Conservation (phyloP, 2,113 vertebrate species). For the Podilymbus podiceps region DNA sequence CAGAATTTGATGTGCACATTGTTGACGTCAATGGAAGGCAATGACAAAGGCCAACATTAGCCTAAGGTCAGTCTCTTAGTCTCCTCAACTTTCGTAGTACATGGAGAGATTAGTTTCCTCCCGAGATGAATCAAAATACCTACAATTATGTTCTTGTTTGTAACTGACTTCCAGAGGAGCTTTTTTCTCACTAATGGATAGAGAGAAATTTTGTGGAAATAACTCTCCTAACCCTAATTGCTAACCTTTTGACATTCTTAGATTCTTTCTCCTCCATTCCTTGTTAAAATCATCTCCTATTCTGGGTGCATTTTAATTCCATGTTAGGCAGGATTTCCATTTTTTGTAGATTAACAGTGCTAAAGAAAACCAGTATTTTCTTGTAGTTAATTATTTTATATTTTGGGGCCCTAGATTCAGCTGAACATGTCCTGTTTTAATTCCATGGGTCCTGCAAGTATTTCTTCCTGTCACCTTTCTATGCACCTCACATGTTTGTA, state of each 20-base stretch:
- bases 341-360: background rate
- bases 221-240: background rate
- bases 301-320: background rate
- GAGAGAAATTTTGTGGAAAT: background rate
- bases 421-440: background rate
- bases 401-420: background rate
- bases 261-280: background rate
- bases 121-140: background rate
- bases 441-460: background rate
- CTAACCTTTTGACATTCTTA: background rate
- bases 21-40: background rate
- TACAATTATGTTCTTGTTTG: background rate
- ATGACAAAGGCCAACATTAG: background rate
- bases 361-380: background rate
- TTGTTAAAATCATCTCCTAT: background rate
- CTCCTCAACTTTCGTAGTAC: background rate
- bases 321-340: background rate
- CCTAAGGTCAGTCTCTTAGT: background rate
- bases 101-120: background rate
- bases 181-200: background rate
- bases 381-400: background rate
- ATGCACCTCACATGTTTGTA: background rate
- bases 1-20: background rate
- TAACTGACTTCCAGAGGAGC: background rate
- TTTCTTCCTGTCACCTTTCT: background rate